A percentile compares a stretch with the other conserved stretches of the same genome.
Evolutionary conservation across 2,888 invertebrate genomes (phyloP).

Genomic region (Morpho achilles): DNA sequence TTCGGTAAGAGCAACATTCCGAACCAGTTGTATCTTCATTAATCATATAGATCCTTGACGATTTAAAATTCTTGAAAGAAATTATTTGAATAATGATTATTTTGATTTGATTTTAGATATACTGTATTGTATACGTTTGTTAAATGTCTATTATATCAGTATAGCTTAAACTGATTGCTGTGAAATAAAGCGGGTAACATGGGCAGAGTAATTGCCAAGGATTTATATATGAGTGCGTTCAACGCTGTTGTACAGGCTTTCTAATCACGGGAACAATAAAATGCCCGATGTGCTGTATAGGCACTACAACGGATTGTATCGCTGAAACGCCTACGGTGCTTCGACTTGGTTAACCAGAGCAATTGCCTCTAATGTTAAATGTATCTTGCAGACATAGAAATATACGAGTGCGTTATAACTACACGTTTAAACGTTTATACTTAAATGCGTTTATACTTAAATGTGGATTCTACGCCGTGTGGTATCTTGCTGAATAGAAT

Average conservation of each 20-base stretch:
- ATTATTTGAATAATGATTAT: no score
- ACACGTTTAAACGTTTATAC: background rate
- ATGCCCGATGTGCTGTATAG: conserved; percentile 24
- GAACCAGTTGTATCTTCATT: no score
- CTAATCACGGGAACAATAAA: conserved; percentile 45
- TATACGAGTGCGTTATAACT: conserved; percentile 5
- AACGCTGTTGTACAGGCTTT: conserved; percentile 34
- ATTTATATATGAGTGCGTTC: conserved; percentile 32
- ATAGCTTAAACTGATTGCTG: conserved; percentile 17
- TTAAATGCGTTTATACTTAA: no score
- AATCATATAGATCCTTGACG: no score
- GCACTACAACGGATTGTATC: conserved; percentile 23
- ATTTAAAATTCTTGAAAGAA: no score
- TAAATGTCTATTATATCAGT: no score
- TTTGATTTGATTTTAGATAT: no score
- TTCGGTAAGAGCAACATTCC: no score
- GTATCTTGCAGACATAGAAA: conserved; percentile 6
- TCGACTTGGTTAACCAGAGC: conserved; percentile 20
- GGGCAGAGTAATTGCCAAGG: conserved; percentile 18
- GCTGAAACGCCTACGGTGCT: conserved; percentile 25
- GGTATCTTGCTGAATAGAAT: no score
- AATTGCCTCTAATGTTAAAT: conserved; percentile 21
- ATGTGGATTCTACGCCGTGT: no score
- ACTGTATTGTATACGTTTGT: no score
- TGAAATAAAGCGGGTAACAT: conserved; percentile 17